These are phyloP conservation scores for Nyctalus aviator DNA, from an alignment of 2,797 vertebrate genomes.

Conservation along the genomic window DNA sequence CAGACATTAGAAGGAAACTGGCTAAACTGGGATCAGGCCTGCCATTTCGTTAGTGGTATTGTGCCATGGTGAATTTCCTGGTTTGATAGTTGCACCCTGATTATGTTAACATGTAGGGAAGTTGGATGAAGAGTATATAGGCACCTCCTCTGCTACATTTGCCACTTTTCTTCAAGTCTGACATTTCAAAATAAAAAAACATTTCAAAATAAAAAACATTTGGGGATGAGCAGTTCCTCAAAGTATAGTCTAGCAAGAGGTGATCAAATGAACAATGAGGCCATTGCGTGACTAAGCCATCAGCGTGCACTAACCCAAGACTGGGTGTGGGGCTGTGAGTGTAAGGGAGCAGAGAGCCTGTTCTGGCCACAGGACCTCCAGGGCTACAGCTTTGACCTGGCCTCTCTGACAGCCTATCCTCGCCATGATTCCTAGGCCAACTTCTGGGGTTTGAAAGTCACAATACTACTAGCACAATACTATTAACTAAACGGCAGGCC, in stretches of 20 bases:
- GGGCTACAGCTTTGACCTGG: background rate
- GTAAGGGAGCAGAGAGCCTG: background rate
- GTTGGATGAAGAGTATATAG: background rate
- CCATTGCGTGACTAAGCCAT: background rate
- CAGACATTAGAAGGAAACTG: background rate
- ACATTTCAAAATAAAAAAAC: background rate
- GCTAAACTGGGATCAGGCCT: background rate
- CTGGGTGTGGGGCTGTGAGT: background rate
- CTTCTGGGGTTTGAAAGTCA: background rate
- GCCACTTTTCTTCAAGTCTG: background rate
- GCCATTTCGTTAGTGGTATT: background rate
- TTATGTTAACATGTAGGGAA: background rate
- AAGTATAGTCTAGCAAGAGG: background rate
- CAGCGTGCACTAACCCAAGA: background rate
- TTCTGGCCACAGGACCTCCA: background rate
- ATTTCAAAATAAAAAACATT: no score
- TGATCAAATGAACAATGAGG: background rate
- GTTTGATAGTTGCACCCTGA: background rate
- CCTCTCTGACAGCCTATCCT: background rate
- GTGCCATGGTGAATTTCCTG: background rate
- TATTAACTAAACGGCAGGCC: background rate
- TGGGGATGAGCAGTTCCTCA: background rate
- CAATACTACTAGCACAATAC: no score
- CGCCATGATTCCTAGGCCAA: background rate
- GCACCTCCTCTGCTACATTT: background rate